Conservation (phyloP, 2,888 invertebrate genomes). For the Drosophila kambysellisi region DNA sequence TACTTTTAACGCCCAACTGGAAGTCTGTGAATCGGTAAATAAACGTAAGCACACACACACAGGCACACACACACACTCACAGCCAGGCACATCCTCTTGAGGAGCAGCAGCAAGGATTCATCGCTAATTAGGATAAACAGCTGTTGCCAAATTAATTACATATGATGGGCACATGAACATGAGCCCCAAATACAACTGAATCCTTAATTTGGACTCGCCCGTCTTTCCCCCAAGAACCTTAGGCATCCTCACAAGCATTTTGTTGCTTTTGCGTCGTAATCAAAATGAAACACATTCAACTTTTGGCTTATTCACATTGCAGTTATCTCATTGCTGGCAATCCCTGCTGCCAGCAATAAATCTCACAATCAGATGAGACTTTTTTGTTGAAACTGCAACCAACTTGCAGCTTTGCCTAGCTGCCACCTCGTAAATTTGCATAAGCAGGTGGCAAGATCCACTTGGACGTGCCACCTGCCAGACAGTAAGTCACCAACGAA, state of each 20-base stretch:
- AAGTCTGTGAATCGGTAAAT: conserved; percentile 32
- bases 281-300: conserved; percentile 23
- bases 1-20: conserved; percentile 25
- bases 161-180: conserved; percentile 68
- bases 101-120: conserved; percentile 46
- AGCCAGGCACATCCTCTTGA: not conserved
- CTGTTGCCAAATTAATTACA: conserved; percentile 81
- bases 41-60: conserved; percentile 12
- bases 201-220: conserved; percentile 15
- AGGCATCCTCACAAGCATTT: not conserved
- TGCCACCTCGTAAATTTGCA: conserved; percentile 57
- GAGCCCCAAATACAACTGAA: conserved; percentile 24
- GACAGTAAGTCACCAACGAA: conserved; percentile 24
- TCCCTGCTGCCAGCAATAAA: conserved; percentile 41
- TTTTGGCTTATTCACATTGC: conserved; percentile 21
- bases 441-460: conserved; percentile 52
- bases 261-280: conserved; percentile 1
- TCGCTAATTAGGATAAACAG: conserved; percentile 77
- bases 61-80: conserved; percentile 2
- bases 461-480: conserved; percentile 40
- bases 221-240: not conserved
- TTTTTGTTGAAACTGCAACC: conserved; percentile 38
- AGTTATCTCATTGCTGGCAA: conserved; percentile 23
- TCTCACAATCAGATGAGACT: conserved; percentile 47
- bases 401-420: conserved; percentile 2